phyloP scores from a whole-genome alignment of 2,888 invertebrate genomes.

The Pyrrhia umbra region DNA sequence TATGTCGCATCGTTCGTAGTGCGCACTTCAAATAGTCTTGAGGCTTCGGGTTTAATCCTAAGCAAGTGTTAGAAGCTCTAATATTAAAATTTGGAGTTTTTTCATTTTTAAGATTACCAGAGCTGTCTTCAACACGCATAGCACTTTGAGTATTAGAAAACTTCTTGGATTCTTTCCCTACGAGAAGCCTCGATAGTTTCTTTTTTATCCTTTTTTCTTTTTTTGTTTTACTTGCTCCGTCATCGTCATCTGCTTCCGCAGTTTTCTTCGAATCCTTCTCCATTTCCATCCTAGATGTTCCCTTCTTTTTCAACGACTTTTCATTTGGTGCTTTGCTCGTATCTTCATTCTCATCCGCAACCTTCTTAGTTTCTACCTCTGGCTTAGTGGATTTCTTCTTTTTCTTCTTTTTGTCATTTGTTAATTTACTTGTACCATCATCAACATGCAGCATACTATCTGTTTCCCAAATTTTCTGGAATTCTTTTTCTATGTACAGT shows the following conservation, averaged over 20 bases:
- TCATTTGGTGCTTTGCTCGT: background rate
- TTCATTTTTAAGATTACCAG: background rate
- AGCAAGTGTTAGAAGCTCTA: slow-evolving; percentile 71
- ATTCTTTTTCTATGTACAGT: slow-evolving; percentile 76
- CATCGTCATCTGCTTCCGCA: background rate
- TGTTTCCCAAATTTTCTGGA: slow-evolving; percentile 81
- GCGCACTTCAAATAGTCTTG: slow-evolving; percentile 82
- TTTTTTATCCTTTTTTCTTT: background rate
- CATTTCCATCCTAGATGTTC: background rate
- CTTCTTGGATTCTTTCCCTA: background rate
- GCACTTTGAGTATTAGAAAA: background rate
- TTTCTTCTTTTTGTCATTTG: slow-evolving; percentile 71
- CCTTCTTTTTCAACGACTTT: background rate
- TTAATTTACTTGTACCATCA: slow-evolving; percentile 64
- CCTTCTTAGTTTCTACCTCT: slow-evolving; percentile 12
- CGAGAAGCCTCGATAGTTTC: background rate
- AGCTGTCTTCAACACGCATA: background rate
- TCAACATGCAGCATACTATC: slow-evolving; percentile 78
- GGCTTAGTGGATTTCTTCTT: slow-evolving; percentile 49
- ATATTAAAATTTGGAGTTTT: slow-evolving; percentile 25
- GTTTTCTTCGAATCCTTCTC: background rate
- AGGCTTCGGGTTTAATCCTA: slow-evolving; percentile 75
- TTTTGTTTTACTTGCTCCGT: background rate
- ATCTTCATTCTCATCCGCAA: slow-evolving; percentile 15
- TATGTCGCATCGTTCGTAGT: slow-evolving; percentile 71